These are phyloP conservation scores for Phylloscopus trochilus DNA, from an alignment of 2,113 vertebrate species.

Conservation along the genomic window DNA sequence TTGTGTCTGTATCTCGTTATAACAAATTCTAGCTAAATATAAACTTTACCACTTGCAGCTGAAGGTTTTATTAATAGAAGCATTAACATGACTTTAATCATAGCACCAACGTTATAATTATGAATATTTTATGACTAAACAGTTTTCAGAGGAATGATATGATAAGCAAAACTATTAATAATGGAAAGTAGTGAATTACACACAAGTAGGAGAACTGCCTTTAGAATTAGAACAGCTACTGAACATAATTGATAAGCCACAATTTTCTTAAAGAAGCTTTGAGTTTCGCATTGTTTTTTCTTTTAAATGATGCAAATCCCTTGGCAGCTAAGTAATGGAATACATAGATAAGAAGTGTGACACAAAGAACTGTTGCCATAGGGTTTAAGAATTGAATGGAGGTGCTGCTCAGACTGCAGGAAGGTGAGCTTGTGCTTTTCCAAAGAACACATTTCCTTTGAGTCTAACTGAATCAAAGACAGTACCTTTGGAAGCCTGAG, in stretches of 20 bases:
- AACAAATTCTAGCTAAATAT: neutral
- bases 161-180: constrained; percentile 11
- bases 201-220: neutral
- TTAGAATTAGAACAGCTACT: constrained; percentile 25
- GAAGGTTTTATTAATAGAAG: neutral
- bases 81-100: neutral
- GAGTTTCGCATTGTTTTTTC: constrained; percentile 44
- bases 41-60: neutral
- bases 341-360: constrained; percentile 19
- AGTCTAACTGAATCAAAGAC: neutral
- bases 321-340: constrained; percentile 32
- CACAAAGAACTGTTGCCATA: constrained; percentile 49
- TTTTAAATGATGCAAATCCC: constrained; percentile 48
- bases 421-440: neutral
- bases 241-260: constrained; percentile 59
- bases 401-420: constrained; percentile 39
- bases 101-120: neutral
- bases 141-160: constrained; percentile 25
- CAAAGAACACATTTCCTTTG: constrained; percentile 12
- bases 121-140: neutral
- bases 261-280: constrained; percentile 1
- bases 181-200: neutral
- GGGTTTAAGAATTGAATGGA: constrained; percentile 4
- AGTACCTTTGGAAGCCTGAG: neutral
- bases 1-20: neutral